Evolutionary conservation across 2,113 vertebrate species (phyloP), one percentile per base, ranked within the genome.

Genomic region (Ochotona princeps): DNA sequence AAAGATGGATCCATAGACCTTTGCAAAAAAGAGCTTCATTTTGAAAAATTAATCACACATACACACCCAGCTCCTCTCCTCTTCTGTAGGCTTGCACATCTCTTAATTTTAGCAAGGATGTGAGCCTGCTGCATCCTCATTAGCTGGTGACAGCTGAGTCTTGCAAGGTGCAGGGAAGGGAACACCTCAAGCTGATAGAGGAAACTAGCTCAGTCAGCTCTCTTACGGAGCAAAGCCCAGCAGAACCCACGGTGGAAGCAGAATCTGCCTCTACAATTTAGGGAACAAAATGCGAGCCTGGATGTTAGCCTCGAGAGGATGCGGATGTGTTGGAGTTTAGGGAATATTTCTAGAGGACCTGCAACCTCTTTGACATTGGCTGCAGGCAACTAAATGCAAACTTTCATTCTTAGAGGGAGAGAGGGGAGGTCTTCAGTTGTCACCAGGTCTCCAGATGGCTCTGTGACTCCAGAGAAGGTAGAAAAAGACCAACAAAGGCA

Each of bases 1-100:
- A 38, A 90, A 89, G 76, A 84, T 32, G 65, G 80, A 86, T 47
- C 92, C 28, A 13, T 5, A 51, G 73, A 28, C 11, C 65, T 93
- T 80, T 49, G 54, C n/a, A 66, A 92, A 89, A 70, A 75, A 32
- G 66, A 86, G 87, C 76, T 26, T 5, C 18, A 2, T 69, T 95
- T 79, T 82, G 30, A 80, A 72, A 92, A 92, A 66, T 82, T 38
- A 86, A 92, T 69, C 61, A 86, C 1, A 21, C 26, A 35, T 18
- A 74, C 54, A 67, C 54, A 76, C 57, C 10, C 44, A 76, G 66
- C 79, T 95, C 44, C 30, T 86, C 30, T 72, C 65, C 25, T 61
- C 61, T 65, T 38, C 74, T 44, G 8, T 20, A 30, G 26, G n/a
- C 66, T 83, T 76, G 80, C 35, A 49, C 30, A 25, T 28, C 51